phyloP scores from a whole-genome alignment of 2,113 vertebrate genomes.

The Gallinago jamesoni region DNA sequence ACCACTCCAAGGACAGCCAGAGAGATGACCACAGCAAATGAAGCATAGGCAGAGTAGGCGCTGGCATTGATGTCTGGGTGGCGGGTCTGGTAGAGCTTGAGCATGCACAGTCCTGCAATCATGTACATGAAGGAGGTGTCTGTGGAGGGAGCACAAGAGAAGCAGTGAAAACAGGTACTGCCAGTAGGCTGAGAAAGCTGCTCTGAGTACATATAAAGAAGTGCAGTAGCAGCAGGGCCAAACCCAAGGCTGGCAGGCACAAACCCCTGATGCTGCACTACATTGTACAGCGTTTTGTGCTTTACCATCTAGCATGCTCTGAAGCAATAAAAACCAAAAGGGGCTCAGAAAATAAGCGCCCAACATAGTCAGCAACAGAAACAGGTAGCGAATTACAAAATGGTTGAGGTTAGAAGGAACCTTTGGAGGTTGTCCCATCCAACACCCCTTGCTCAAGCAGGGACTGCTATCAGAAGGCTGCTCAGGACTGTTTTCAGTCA shows the following conservation, averaged over 20 bases:
- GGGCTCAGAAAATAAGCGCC: not conserved
- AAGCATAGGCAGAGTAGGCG: constrained; percentile 81
- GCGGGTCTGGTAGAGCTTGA: constrained; percentile 85
- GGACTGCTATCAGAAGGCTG: not conserved
- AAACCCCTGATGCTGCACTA: not conserved
- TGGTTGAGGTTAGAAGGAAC: not conserved
- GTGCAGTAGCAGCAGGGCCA: not conserved
- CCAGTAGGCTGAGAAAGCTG: not conserved
- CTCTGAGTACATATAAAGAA: not conserved
- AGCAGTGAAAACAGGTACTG: not conserved
- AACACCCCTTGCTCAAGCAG: not conserved
- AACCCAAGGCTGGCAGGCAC: not conserved
- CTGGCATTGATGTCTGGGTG: constrained; percentile 85
- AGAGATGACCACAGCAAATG: constrained; percentile 79
- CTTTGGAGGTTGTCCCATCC: not conserved
- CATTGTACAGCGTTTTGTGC: not conserved
- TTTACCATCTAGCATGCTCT: not conserved
- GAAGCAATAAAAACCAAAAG: not conserved
- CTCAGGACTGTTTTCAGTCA: not conserved
- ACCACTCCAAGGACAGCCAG: constrained; percentile 85
- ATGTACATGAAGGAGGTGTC: constrained; percentile 87
- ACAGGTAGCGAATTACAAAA: not conserved
- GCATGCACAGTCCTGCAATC: constrained; percentile 84
- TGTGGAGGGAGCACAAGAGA: constrained; percentile 37
- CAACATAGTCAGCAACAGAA: not conserved